Percentiles rank a stretch among this genome's conserved stretches.
Conservation (phyloP, 2,797 vertebrate genomes). For the Girardinus metallicus region DNA sequence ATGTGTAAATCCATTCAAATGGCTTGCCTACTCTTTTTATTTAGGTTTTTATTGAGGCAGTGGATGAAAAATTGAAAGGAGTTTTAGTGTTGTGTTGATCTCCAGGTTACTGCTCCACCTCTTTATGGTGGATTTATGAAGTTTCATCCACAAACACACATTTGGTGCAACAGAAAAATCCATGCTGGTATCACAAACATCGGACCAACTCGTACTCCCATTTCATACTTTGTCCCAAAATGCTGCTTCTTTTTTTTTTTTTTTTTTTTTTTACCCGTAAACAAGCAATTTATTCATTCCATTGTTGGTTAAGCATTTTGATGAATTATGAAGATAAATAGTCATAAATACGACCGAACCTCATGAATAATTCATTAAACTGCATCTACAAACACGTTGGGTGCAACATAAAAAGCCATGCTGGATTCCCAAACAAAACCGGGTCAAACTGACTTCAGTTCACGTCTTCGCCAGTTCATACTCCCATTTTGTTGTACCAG, state of each 20-base stretch:
- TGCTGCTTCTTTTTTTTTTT: no score
- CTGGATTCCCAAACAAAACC: neutral
- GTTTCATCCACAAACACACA: constrained; percentile 19
- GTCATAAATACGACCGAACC: neutral
- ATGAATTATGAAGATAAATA: neutral
- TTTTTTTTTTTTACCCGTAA: neutral
- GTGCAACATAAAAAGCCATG: constrained; percentile 1
- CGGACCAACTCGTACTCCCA: neutral
- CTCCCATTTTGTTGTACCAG: neutral
- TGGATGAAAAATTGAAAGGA: constrained; percentile 16
- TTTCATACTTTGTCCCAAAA: neutral
- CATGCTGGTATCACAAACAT: constrained; percentile 57
- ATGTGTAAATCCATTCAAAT: neutral
- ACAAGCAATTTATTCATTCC: neutral
- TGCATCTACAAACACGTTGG: neutral
- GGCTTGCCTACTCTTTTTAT: neutral
- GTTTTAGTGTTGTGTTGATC: neutral
- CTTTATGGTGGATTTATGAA: constrained; percentile 13
- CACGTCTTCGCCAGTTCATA: neutral
- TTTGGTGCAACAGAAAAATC: constrained; percentile 46
- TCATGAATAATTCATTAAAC: neutral
- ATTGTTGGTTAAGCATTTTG: neutral
- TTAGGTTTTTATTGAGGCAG: neutral
- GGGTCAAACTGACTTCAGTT: neutral
- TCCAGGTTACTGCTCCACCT: constrained; percentile 9